phyloP scores from a whole-genome alignment of 2,113 vertebrate species.

The Erythrocebus patas region DNA sequence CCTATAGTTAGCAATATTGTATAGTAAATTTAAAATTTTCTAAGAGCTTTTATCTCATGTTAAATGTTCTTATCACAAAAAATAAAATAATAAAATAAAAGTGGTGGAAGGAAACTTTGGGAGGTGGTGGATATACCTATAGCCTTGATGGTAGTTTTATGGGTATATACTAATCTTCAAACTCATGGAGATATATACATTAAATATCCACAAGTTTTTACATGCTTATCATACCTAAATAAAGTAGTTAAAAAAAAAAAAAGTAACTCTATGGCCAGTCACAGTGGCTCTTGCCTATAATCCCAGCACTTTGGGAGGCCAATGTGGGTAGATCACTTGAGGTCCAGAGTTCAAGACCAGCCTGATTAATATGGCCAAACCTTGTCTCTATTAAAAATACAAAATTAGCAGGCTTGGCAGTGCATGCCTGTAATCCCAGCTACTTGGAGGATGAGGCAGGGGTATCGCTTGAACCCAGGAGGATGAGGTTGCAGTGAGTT shows the following conservation, averaged over 20 bases:
- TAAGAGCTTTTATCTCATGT: not conserved
- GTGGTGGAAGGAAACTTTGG: not conserved
- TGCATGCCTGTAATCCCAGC: no score
- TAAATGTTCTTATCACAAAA: not conserved
- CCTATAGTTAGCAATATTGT: not conserved
- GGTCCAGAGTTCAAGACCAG: no score
- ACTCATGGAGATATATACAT: not conserved
- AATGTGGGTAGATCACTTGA: no score
- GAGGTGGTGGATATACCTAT: not conserved
- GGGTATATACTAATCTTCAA: not conserved
- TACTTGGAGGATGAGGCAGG: no score
- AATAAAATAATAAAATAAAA: not conserved
- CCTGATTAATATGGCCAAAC: no score
- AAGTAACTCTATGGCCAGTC: accelerated
- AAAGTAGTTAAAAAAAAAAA: not conserved
- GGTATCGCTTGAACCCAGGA: no score
- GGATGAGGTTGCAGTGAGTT: no score
- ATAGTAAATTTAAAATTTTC: not conserved
- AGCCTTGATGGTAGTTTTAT: not conserved
- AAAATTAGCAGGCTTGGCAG: no score
- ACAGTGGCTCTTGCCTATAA: no score
- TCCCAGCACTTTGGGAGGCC: no score
- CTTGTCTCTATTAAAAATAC: no score
- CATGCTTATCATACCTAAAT: not conserved
- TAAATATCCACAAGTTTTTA: not conserved